A percentile compares a stretch with the other conserved stretches of the same genome.
These are phyloP conservation scores for Drosophila kambysellisi DNA, from an alignment of 2,888 invertebrate species.

Conservation along the genomic window DNA sequence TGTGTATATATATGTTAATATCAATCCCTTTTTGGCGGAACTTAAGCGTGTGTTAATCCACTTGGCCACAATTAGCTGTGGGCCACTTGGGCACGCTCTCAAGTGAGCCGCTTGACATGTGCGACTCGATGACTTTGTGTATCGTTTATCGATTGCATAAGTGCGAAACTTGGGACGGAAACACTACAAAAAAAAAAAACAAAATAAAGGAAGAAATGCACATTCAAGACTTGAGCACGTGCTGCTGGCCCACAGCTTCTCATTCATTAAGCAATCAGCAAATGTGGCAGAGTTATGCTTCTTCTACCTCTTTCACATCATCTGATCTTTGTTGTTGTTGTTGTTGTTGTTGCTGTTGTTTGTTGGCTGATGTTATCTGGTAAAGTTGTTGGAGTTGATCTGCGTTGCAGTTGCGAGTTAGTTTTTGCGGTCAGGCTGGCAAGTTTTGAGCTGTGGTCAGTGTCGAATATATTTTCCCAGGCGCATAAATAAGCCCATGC, in stretches of 20 bases:
- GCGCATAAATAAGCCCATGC: constrained; percentile 74
- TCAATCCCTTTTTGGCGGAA: neutral
- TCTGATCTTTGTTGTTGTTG: constrained; percentile 11
- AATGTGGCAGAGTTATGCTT: constrained; percentile 32
- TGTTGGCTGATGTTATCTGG: constrained; percentile 44
- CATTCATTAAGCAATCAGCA: constrained; percentile 78
- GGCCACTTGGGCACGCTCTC: constrained; percentile 59
- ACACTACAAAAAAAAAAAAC: constrained; percentile 12
- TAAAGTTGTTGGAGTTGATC: constrained; percentile 49
- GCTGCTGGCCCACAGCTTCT: constrained; percentile 57
- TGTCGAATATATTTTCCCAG: constrained; percentile 73
- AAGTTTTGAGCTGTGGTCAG: constrained; percentile 63
- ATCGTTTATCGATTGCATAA: constrained; percentile 55
- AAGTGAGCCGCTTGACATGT: constrained; percentile 45
- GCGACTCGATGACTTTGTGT: constrained; percentile 35
- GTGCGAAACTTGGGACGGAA: constrained; percentile 15
- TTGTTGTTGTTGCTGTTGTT: neutral
- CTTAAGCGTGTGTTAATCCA: constrained; percentile 17
- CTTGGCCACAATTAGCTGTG: constrained; percentile 56
- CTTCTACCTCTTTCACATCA: constrained; percentile 19
- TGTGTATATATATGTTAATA: neutral
- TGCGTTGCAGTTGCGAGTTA: constrained; percentile 27
- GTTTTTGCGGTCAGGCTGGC: constrained; percentile 51
- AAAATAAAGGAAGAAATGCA: constrained; percentile 25
- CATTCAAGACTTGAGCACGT: constrained; percentile 75